A percentile compares a stretch with the other conserved stretches of the same genome.
phyloP scores from a whole-genome alignment of 1,140 invertebrate genomes.

The Lucilia sericata region DNA sequence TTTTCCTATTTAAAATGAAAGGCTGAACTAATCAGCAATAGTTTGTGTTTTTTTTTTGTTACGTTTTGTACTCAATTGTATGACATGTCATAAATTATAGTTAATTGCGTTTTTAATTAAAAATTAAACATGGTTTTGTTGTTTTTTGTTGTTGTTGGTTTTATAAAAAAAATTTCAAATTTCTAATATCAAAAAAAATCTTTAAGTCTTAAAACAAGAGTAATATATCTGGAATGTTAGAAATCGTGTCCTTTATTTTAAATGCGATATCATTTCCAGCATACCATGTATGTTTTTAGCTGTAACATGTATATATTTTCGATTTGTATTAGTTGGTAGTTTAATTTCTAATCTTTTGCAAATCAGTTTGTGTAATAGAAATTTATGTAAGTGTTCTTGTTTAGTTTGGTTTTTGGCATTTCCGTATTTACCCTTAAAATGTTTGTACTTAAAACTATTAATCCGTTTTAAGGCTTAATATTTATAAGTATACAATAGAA shows the following conservation, averaged over 20 bases:
- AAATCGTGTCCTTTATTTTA: not conserved
- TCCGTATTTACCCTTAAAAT: too few species aligned
- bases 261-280: not conserved
- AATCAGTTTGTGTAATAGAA: not conserved
- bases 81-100: constrained; percentile 31
- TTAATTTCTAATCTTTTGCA: constrained; percentile 20
- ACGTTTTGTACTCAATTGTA: constrained; percentile 27
- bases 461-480: too few species aligned
- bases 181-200: too few species aligned
- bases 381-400: too few species aligned
- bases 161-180: too few species aligned
- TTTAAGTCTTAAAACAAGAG: too few species aligned
- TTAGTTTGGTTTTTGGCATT: too few species aligned
- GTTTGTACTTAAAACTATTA: too few species aligned
- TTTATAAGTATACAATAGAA: too few species aligned
- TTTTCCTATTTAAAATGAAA: constrained; percentile 2
- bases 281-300: not conserved
- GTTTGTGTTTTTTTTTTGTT: constrained; percentile 33
- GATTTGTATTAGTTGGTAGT: not conserved
- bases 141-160: too few species aligned
- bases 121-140: constrained; percentile 23
- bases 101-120: constrained; percentile 17
- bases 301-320: too few species aligned
- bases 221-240: too few species aligned
- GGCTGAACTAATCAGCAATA: constrained; percentile 27